Conservation (phyloP, 2,888 invertebrate genomes). For the Cerastis rubricosa region DNA sequence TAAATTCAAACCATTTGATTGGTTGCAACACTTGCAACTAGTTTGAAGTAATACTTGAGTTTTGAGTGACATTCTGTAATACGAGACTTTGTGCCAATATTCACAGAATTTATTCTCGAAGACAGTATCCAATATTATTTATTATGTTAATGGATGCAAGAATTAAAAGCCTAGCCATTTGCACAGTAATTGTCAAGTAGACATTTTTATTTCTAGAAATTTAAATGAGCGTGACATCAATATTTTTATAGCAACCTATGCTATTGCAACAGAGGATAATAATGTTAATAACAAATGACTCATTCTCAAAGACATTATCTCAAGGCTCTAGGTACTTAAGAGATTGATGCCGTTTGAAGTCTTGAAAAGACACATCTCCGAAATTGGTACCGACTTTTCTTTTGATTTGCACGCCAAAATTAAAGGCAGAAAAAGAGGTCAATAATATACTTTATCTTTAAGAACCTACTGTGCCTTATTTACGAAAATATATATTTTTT, state of each 20-base stretch:
- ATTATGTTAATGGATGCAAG: background rate
- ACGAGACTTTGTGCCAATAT: background rate
- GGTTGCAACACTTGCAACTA: too few relatives aligned
- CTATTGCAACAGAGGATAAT: slow-evolving; percentile 33
- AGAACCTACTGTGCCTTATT: too few relatives aligned
- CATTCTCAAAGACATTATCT: slow-evolving; percentile 49
- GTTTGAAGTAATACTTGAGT: background rate
- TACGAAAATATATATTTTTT: too few relatives aligned
- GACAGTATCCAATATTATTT: background rate
- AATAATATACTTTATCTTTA: too few relatives aligned
- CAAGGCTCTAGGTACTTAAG: slow-evolving; percentile 25
- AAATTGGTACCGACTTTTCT: background rate
- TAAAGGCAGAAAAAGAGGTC: too few relatives aligned
- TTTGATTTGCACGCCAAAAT: too few relatives aligned
- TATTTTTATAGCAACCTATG: slow-evolving; percentile 8
- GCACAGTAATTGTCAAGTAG: background rate
- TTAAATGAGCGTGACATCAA: slow-evolving; percentile 8
- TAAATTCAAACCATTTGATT: too few relatives aligned
- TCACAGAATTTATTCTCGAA: background rate
- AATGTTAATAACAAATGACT: slow-evolving; percentile 37
- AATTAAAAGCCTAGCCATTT: background rate
- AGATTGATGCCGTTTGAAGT: slow-evolving; percentile 32
- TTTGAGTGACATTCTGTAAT: background rate
- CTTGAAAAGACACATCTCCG: background rate
- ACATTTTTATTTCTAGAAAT: slow-evolving; percentile 1